phyloP scores from a whole-genome alignment of 2,888 invertebrate genomes.

The Galerucella pusilla region DNA sequence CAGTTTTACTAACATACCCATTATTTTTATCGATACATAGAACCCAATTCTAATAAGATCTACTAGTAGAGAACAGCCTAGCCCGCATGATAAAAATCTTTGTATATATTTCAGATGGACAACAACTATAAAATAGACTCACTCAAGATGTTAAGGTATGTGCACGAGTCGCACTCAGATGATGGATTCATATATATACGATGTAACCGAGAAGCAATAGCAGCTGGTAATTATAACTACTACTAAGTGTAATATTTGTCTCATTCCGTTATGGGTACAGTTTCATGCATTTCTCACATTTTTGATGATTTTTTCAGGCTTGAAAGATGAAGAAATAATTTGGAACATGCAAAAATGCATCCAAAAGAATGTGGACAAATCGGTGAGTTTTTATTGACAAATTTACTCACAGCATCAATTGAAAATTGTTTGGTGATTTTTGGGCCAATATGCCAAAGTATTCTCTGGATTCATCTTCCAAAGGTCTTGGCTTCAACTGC shows the following conservation, averaged over 20 bases:
- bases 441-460: too few species aligned
- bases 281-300: too few species aligned
- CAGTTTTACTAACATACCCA: too few species aligned
- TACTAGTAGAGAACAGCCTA: too few species aligned
- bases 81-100: not conserved
- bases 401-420: not conserved
- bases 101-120: not conserved
- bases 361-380: not conserved
- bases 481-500: too few species aligned
- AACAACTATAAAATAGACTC: not conserved
- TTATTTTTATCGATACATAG: too few species aligned
- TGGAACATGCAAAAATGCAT: slow-evolving; percentile 16
- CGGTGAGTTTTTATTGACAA: not conserved
- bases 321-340: not conserved
- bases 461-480: too few species aligned
- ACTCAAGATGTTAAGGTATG: not conserved
- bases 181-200: not conserved
- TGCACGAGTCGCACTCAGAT: not conserved
- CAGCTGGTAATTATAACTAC: not conserved
- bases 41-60: too few species aligned
- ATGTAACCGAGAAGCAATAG: slow-evolving; percentile 6
- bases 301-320: not conserved
- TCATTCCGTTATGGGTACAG: too few species aligned
- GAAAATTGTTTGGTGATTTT: too few species aligned
- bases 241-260: not conserved